Evolutionary conservation across 1,140 invertebrate genomes (phyloP).

Genomic region (Liolophura sinensis): DNA sequence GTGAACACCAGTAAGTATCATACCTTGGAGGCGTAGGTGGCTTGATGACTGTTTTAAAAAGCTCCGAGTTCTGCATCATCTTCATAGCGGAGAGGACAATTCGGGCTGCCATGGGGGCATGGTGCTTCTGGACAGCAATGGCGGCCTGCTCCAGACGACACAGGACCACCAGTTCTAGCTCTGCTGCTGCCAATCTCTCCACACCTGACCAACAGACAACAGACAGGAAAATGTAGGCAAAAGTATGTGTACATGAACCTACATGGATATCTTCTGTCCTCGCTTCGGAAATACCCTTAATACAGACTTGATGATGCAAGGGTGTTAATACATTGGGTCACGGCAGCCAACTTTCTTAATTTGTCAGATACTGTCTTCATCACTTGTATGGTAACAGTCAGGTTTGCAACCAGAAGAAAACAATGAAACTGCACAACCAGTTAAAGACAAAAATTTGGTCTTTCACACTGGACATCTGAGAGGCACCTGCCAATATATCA

Average conservation of each 20-base stretch:
- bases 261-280: no score
- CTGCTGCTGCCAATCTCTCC: conserved; percentile 43
- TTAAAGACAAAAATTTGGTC: neutral
- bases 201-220: conserved; percentile 28
- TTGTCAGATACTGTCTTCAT: no score
- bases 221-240: neutral
- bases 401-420: no score
- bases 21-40: conserved; percentile 30
- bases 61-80: conserved; percentile 38
- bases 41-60: conserved; percentile 43
- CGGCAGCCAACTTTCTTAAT: no score
- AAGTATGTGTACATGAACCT: no score
- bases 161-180: conserved; percentile 52
- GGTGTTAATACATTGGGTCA: no score
- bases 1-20: no score
- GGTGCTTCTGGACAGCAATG: conserved; percentile 52
- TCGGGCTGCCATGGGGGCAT: conserved; percentile 50
- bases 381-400: no score
- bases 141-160: conserved; percentile 46
- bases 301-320: no score
- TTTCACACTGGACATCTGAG: neutral
- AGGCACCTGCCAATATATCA: neutral
- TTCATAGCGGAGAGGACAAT: conserved; percentile 47
- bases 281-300: no score
- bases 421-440: no score